Evolutionary conservation across 1,140 invertebrate genomes (phyloP).

Genomic region (Helicoverpa zea): DNA sequence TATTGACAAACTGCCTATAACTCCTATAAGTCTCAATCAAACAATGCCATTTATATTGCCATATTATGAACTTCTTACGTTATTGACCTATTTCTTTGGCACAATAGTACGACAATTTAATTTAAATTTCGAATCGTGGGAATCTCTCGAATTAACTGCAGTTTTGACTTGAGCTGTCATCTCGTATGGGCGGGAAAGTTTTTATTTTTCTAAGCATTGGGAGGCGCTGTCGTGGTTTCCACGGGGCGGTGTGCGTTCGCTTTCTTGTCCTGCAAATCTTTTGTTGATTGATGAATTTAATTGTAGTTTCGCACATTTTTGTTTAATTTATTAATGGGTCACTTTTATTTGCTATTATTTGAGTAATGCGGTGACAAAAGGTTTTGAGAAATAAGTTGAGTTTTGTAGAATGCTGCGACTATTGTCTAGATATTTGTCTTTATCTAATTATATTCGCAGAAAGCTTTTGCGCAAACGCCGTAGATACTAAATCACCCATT

Average conservation of each 20-base stretch:
- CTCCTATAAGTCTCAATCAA: constrained; percentile 75
- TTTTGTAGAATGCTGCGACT: not conserved
- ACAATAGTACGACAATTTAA: constrained; percentile 82
- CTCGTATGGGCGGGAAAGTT: constrained; percentile 67
- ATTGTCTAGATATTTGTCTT: too few species aligned
- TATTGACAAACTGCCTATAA: constrained; percentile 83
- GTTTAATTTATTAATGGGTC: constrained; percentile 39
- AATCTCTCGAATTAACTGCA: constrained; percentile 76
- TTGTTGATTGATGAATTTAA: constrained; percentile 52
- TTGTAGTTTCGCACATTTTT: constrained; percentile 43
- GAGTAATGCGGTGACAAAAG: not conserved
- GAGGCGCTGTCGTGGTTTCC: constrained; percentile 59
- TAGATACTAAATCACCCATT: too few species aligned
- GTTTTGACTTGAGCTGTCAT: constrained; percentile 75
- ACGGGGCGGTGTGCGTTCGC: constrained; percentile 72
- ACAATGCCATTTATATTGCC: constrained; percentile 79
- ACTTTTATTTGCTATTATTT: constrained; percentile 29
- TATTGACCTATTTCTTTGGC: constrained; percentile 84
- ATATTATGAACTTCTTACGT: constrained; percentile 69
- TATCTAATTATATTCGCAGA: too few species aligned
- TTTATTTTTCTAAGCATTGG: constrained; percentile 62
- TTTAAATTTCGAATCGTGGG: constrained; percentile 80
- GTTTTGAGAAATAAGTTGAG: not conserved
- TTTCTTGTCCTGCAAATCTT: constrained; percentile 66
- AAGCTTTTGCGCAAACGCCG: too few species aligned